Base-by-base conservation (phyloP, 2,888 invertebrate species). In the Odontocolon sp. region DNA sequence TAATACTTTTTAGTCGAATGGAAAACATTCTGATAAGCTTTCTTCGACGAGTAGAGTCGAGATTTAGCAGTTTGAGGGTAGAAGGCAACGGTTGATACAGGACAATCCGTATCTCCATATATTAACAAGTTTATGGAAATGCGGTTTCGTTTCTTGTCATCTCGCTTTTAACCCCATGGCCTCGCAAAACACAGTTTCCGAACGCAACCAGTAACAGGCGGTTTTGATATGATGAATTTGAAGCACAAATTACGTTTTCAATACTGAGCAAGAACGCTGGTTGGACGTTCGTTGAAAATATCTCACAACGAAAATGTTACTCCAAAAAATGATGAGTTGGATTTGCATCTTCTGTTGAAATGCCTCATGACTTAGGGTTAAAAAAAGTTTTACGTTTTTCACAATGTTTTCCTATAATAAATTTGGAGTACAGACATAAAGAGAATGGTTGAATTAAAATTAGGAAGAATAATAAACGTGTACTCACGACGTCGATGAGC, bases 401-500 rank as follows among this genome's bases (percentile, higher is more conserved):
- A 21, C 36, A n/a, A n/a, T n/a, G n/a, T n/a, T n/a, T n/a, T n/a
- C n/a, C n/a, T n/a, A n/a, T n/a, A n/a, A n/a, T n/a, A n/a, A n/a
- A n/a, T n/a, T n/a, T n/a, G n/a, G n/a, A n/a, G n/a, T n/a, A n/a
- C n/a, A n/a, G n/a, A n/a, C 23, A 3, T 38, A 8, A 36, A 38
- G 18, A 59, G 1, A 59, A 9, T 8, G 3, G 14, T 31, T 8
- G 3, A 1, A 40, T 3, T 23, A 11, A 11, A 56, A 45, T 14
- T 56, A 16, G 11, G 16, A 14, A 21, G 67, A 40, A 28, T 14
- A 42, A n/a, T n/a, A n/a, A n/a, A n/a, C n/a, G n/a, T n/a, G 59
- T 92, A 95, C 95, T 96, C 91, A 97, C 97, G 93, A 97, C 96
- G 92, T 97, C 97, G 91, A 97, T 97, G 90, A 97, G 94, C 92